Percentiles rank a stretch among this genome's conserved stretches.
Evolutionary conservation across 2,113 vertebrate genomes (phyloP).

Genomic region (Potamarius usumacintae): DNA sequence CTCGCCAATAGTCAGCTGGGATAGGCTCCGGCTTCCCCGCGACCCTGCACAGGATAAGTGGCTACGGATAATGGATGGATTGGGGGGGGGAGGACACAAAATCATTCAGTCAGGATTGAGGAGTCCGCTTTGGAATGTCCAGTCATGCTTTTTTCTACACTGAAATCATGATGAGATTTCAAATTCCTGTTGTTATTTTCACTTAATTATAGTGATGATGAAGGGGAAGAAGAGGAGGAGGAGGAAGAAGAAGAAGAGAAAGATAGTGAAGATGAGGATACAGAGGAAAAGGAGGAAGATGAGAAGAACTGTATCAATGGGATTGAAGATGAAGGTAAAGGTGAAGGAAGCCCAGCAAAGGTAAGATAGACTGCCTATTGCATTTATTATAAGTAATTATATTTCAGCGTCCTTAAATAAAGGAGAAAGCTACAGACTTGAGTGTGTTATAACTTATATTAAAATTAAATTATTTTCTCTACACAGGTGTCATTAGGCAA

Average conservation of each 20-base stretch:
- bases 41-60: no score
- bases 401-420: background rate
- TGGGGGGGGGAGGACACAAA: background rate
- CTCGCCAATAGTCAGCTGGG: no score
- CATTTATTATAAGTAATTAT: background rate
- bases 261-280: slow-evolving; percentile 42
- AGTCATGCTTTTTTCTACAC: background rate
- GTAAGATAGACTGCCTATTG: background rate
- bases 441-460: background rate
- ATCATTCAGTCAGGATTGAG: background rate
- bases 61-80: no score
- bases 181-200: background rate
- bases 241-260: slow-evolving; percentile 44
- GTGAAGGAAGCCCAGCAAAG: background rate
- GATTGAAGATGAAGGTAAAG: slow-evolving; percentile 21
- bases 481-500: slow-evolving; percentile 73
- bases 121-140: background rate
- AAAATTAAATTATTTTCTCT: background rate
- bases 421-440: background rate
- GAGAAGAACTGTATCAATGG: slow-evolving; percentile 34
- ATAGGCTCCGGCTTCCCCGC: no score
- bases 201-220: slow-evolving; percentile 69
- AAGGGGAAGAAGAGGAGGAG: slow-evolving; percentile 61
- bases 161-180: background rate
- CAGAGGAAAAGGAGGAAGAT: slow-evolving; percentile 28